Evolutionary conservation across 2,113 vertebrate species (phyloP), one percentile per base, ranked within the genome.

Genomic region (Heterocephalus glaber): DNA sequence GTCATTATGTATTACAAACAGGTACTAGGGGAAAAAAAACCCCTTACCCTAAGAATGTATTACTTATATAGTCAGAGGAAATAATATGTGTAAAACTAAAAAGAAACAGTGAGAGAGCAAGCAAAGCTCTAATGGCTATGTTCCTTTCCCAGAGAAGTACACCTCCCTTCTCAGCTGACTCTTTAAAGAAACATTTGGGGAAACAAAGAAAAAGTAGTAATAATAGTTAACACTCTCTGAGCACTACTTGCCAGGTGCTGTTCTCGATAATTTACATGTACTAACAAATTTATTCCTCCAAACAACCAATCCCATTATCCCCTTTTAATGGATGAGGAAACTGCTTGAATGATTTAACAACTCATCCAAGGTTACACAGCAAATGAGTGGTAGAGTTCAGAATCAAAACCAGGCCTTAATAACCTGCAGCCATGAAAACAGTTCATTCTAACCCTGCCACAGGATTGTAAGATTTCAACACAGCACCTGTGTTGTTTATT

Each of bases 61-160:
- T 88, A 58, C 49, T 93, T 91, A 86, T 20, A 66, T 30, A 87
- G 58, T 92, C 44, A 94, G 68, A 92, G 17, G 24, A 96, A 94
- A 96, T 56, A 94, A 92, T 70, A 94, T 3, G 95, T 70, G 85
- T 70, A 61, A 95, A 96, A 93, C 30, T 65, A 68, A 80, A 58
- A 92, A 89, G 79, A 85, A 30, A 22, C 35, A 93, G 91, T 47
- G 95, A 35, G 52, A 85, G 52, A 82, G 47, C 72, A 95, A 96
- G 58, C 41, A 95, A 66, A 90, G 44, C 70, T 88, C 52, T 92
- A 58, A 90, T n/a, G 70, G 24, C 60, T 85, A 24, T 52, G 60
- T 68, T 84, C 35, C 77, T 92, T 94, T 77, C 84, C 47, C 22
- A 95, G 86, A 83, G 44, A 95, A 90, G 38, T 35, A 22, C 0